Conservation (phyloP, 2,888 invertebrate species). For the Drosophila demipolita region DNA sequence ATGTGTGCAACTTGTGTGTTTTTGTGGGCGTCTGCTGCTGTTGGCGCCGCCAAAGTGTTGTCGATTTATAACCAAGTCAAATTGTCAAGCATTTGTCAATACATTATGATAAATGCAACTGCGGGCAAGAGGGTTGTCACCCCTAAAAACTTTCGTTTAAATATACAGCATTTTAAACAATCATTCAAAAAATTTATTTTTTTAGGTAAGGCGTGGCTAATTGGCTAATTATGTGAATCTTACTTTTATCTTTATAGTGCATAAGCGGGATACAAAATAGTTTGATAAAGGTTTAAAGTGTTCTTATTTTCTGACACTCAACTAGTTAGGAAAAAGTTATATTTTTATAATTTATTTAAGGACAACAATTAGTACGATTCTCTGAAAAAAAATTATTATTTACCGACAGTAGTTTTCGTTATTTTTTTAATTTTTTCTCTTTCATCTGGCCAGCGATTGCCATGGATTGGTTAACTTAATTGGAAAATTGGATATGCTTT, state of each 20-base stretch:
- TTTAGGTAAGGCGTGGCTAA: neutral
- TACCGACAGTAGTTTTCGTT: neutral
- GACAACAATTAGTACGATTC: neutral
- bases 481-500: neutral
- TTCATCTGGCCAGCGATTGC: neutral
- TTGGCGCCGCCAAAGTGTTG: constrained; percentile 48
- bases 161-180: neutral
- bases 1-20: constrained; percentile 24
- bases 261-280: neutral
- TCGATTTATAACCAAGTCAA: constrained; percentile 64
- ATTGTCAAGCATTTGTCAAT: constrained; percentile 43
- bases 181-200: neutral
- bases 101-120: constrained; percentile 14
- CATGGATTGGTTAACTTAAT: neutral
- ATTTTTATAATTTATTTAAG: neutral
- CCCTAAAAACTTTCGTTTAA: neutral
- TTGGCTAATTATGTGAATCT: neutral
- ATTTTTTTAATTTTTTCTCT: neutral
- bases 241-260: neutral
- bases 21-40: constrained; percentile 12
- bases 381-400: neutral
- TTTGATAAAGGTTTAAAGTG: neutral
- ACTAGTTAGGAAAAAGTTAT: neutral
- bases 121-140: neutral
- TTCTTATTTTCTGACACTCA: neutral